These are phyloP conservation scores for Anastrepha ludens DNA, from an alignment of 1,140 invertebrate species.

Conservation along the genomic window DNA sequence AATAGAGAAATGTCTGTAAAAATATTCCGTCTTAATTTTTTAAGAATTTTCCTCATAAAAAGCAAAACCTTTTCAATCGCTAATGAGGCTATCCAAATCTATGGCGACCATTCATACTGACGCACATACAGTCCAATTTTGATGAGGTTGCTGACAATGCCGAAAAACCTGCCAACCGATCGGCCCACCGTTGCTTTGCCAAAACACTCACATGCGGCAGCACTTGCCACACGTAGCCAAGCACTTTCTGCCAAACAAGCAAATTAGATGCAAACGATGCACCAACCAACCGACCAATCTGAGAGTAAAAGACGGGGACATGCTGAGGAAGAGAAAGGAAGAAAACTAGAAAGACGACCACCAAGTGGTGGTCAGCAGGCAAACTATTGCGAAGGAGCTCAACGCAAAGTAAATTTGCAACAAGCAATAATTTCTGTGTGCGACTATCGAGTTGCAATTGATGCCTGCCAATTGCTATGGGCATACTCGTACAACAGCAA, in stretches of 20 bases:
- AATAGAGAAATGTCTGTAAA: too few species aligned
- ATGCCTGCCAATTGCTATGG: slow-evolving; percentile 40
- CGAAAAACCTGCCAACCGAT: not conserved
- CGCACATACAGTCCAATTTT: not conserved
- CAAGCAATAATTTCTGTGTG: not conserved
- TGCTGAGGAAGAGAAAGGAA: not conserved
- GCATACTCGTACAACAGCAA: not conserved
- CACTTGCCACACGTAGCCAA: slow-evolving; percentile 12
- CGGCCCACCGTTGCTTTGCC: not conserved
- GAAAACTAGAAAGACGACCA: slow-evolving; percentile 44
- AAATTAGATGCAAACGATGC: slow-evolving; percentile 28
- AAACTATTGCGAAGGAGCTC: not conserved
- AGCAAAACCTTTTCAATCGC: not conserved
- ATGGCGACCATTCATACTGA: not conserved
- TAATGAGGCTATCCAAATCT: not conserved
- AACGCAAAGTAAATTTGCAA: not conserved
- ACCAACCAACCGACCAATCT: not conserved
- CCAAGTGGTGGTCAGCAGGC: slow-evolving; percentile 23
- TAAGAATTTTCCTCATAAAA: too few species aligned
- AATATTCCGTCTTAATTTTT: too few species aligned
- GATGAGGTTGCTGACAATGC: slow-evolving; percentile 6
- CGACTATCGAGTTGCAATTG: slow-evolving; percentile 18
- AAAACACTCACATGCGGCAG: not conserved
- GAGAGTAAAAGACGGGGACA: too few species aligned
- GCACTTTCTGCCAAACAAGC: slow-evolving; percentile 19